Evolutionary conservation across 1,140 invertebrate species (phyloP).

Genomic region (Cherax destructor): DNA sequence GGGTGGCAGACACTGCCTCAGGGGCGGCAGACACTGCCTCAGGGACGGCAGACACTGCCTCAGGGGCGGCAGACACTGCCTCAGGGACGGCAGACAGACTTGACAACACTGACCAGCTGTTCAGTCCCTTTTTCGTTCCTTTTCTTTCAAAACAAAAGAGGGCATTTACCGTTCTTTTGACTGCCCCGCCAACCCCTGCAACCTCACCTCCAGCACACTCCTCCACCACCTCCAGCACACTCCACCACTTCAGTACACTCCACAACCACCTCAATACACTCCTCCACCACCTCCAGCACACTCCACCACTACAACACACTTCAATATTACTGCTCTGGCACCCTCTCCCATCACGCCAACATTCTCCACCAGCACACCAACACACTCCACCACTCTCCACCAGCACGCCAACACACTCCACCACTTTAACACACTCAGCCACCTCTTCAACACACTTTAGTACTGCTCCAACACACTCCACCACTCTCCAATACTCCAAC

Average conservation of each 20-base stretch:
- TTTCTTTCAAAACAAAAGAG: conserved; percentile 47
- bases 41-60: not conserved
- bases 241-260: too few relatives aligned
- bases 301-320: too few relatives aligned
- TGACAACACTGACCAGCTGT: conserved; percentile 14
- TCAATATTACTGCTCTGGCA: too few relatives aligned
- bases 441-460: not conserved
- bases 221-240: not conserved
- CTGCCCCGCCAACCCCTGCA: conserved; percentile 3
- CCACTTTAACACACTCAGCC: not conserved
- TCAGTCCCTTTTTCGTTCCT: conserved; percentile 24
- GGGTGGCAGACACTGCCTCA: too few relatives aligned
- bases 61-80: not conserved
- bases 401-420: too few relatives aligned
- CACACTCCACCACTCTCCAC: not conserved
- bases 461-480: not conserved
- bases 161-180: conserved; percentile 25
- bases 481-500: not conserved
- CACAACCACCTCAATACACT: too few relatives aligned
- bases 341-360: not conserved
- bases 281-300: too few relatives aligned
- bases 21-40: too few relatives aligned
- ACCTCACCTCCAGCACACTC: not conserved
- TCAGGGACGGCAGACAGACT: not conserved
- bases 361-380: not conserved